Percentiles rank a stretch among this genome's conserved stretches.
Conservation (phyloP, 2,113 vertebrate species). For the Octodon degus region DNA sequence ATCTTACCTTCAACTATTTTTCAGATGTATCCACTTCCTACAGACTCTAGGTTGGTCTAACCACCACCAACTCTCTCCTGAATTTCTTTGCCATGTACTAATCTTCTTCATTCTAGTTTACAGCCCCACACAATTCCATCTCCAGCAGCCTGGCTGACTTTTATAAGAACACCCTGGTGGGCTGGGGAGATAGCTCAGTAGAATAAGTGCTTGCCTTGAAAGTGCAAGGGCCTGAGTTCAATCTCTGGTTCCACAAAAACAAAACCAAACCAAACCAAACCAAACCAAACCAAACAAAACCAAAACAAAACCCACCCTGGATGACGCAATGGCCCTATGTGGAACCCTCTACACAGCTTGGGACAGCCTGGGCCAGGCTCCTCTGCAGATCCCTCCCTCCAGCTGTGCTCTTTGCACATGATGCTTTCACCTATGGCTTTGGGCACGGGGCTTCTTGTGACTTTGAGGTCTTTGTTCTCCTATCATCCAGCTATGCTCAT, state of each 20-base stretch:
- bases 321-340: not conserved
- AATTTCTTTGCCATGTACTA: not conserved
- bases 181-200: too few relatives aligned
- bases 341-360: too few relatives aligned
- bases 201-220: too few relatives aligned
- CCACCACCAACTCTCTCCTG: not conserved
- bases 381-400: too few relatives aligned
- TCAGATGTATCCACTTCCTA: not conserved
- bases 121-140: accelerated
- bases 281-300: too few relatives aligned
- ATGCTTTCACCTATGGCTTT: not conserved
- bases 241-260: too few relatives aligned
- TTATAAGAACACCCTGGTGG: not conserved
- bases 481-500: not conserved
- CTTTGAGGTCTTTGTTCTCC: not conserved
- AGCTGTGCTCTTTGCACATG: not conserved
- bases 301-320: too few relatives aligned
- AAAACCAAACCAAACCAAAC: too few relatives aligned
- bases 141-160: not conserved
- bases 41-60: too few relatives aligned
- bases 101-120: not conserved
- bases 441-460: not conserved
- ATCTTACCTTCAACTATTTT: not conserved
- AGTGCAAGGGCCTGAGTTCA: too few relatives aligned
- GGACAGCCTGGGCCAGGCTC: accelerated